These are phyloP conservation scores for Pogonomyrmex barbatus DNA, from an alignment of 1,140 invertebrate genomes.

Conservation along the genomic window DNA sequence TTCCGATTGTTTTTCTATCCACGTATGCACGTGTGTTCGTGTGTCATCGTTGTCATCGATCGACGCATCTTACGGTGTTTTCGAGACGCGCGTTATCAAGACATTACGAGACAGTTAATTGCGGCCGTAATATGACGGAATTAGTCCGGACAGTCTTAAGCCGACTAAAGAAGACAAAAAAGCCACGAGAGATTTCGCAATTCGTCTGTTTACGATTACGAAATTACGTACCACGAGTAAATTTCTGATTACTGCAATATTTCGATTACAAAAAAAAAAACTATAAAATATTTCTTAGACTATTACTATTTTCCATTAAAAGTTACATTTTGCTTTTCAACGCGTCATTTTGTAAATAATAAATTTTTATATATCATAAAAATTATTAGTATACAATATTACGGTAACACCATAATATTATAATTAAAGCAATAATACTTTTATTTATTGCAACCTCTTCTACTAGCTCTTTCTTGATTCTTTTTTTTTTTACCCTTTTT, in stretches of 20 bases:
- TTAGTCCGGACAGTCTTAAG: background rate
- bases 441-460: no score
- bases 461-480: no score
- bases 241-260: background rate
- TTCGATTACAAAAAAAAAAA: background rate
- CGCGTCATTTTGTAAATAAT: no score
- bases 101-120: background rate
- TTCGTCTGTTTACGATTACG: background rate
- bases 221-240: background rate
- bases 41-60: background rate
- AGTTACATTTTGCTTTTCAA: no score
- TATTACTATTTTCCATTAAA: no score
- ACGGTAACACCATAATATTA: no score
- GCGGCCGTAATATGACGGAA: background rate
- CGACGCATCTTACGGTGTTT: background rate
- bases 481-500: no score
- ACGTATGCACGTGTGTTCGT: background rate
- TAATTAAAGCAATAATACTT: no score
- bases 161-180: constrained; percentile 13
- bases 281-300: no score
- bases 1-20: background rate
- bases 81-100: background rate
- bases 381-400: no score
- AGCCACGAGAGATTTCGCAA: background rate
- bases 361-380: no score